Conservation (phyloP, 2,888 invertebrate species). For the Drosophila setosimentum region DNA sequence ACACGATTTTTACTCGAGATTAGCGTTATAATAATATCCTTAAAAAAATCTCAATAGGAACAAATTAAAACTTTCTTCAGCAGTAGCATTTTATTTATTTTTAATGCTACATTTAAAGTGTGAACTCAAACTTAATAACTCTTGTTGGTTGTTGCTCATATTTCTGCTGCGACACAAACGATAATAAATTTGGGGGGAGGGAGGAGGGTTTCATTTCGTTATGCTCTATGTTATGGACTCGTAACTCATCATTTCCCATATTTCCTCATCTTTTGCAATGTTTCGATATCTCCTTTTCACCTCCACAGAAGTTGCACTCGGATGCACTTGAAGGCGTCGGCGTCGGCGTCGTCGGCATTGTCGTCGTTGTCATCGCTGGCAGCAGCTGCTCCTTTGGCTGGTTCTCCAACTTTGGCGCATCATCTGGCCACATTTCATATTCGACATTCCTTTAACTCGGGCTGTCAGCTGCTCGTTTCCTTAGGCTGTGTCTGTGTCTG, state of each 20-base stretch:
- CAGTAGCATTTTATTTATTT: too few species aligned
- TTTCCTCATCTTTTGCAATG: constrained; percentile 26
- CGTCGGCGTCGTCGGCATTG: constrained; percentile 12
- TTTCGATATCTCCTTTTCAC: constrained; percentile 25
- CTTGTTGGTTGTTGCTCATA: not conserved
- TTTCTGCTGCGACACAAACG: constrained; percentile 14
- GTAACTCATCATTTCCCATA: constrained; percentile 42
- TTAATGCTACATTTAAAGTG: not conserved
- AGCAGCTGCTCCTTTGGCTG: constrained; percentile 38
- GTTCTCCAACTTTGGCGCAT: constrained; percentile 44
- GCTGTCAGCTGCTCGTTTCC: constrained; percentile 54
- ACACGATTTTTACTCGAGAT: not conserved
- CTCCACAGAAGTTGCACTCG: constrained; percentile 24
- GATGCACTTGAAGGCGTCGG: constrained; percentile 35
- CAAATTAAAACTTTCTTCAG: not conserved
- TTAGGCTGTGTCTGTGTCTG: constrained; percentile 15
- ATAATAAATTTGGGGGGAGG: constrained; percentile 28
- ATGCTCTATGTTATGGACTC: constrained; percentile 21
- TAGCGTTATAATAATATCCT: not conserved
- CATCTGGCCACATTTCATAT: constrained; percentile 71
- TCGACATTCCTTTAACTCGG: constrained; percentile 56
- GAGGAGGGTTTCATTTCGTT: constrained; percentile 14
- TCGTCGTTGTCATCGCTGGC: constrained; percentile 12
- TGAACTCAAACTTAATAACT: not conserved
- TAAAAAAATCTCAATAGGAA: not conserved